phyloP scores from a whole-genome alignment of 2,888 invertebrate genomes.

The Lamproptera curius region DNA sequence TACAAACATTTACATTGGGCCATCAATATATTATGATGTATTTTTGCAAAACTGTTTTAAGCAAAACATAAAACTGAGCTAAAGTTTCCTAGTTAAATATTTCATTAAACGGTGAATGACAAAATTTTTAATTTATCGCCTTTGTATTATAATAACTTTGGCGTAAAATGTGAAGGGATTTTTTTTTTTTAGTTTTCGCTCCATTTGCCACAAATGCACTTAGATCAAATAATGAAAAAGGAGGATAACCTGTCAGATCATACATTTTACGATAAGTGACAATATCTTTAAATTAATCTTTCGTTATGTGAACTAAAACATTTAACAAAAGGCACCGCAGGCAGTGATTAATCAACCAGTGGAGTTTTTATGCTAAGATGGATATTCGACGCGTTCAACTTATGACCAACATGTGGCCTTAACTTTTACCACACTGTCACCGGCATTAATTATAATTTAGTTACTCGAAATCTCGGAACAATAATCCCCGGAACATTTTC shows the following conservation, averaged over 20 bases:
- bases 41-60: too few relatives aligned
- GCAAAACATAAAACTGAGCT: too few relatives aligned
- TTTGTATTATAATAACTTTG: too few relatives aligned
- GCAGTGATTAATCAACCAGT: constrained; percentile 33
- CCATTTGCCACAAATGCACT: neutral
- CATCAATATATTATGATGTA: too few relatives aligned
- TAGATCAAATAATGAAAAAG: neutral
- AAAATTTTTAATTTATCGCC: too few relatives aligned
- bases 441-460: constrained; percentile 40
- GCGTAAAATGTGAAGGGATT: too few relatives aligned
- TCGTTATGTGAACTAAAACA: constrained; percentile 18
- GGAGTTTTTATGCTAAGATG: constrained; percentile 32
- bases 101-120: too few relatives aligned
- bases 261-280: neutral
- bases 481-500: too few relatives aligned
- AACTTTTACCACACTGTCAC: constrained; percentile 41
- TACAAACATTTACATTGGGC: too few relatives aligned
- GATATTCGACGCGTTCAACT: constrained; percentile 40
- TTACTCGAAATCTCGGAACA: constrained; percentile 25
- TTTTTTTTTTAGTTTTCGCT: too few relatives aligned
- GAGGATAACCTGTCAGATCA: too few relatives aligned
- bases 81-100: too few relatives aligned
- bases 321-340: constrained; percentile 32
- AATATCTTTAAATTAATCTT: neutral
- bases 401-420: constrained; percentile 38